Percentiles rank a stretch among this genome's conserved stretches.
Conservation (phyloP, 2,888 invertebrate genomes). For the Hydrotaea cyrtoneurina region DNA sequence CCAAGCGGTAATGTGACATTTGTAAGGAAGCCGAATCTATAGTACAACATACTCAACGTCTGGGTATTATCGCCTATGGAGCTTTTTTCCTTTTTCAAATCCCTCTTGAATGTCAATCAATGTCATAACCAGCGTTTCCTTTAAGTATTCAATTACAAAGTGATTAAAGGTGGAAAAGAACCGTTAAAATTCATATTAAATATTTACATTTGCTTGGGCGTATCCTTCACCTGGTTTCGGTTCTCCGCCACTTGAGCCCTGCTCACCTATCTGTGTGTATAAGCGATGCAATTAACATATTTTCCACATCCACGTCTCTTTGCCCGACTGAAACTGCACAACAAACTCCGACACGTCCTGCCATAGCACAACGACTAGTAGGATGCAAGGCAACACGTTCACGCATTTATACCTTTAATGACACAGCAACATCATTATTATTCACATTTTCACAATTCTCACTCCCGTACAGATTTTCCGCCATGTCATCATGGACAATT, state of each 20-base stretch:
- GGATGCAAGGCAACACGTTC: not conserved
- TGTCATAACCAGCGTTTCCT: slow-evolving; percentile 15
- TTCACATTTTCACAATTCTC: slow-evolving; percentile 8
- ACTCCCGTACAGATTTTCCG: slow-evolving; percentile 87
- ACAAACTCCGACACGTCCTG: not conserved
- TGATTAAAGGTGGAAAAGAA: slow-evolving; percentile 24
- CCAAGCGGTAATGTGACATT: too few relatives aligned
- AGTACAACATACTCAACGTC: too few relatives aligned
- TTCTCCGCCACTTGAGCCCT: slow-evolving; percentile 4
- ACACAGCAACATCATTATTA: slow-evolving; percentile 29
- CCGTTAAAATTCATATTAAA: slow-evolving; percentile 52
- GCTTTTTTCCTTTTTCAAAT: not conserved
- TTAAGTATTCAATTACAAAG: slow-evolving; percentile 10
- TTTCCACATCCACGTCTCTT: not conserved
- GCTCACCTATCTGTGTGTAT: not conserved
- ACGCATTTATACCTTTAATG: slow-evolving; percentile 25
- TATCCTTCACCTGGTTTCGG: not conserved
- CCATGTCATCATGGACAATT: slow-evolving; percentile 95
- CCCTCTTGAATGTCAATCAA: slow-evolving; percentile 23
- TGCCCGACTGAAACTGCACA: not conserved
- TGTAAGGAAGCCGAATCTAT: too few relatives aligned
- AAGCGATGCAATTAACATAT: not conserved
- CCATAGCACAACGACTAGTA: not conserved
- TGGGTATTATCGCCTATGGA: too few relatives aligned
- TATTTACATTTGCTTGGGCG: slow-evolving; percentile 45